A percentile compares a stretch with the other conserved stretches of the same genome.
Conservation (phyloP, 2,797 vertebrate species). For the Cuculus canorus region DNA sequence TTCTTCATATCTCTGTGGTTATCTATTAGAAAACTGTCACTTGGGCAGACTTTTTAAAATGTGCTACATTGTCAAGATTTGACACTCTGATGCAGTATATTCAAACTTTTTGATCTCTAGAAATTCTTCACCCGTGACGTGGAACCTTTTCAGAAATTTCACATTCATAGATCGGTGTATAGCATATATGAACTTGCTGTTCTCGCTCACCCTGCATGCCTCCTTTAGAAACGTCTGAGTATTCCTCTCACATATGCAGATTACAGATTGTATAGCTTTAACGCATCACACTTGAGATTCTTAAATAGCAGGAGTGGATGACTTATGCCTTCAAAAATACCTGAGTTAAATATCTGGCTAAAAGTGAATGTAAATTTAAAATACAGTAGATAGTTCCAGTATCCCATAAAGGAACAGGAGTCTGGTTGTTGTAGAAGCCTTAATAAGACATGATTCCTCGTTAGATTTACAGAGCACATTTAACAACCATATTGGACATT, state of each 20-base stretch:
- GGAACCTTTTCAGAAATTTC: neutral
- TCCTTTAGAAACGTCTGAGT: neutral
- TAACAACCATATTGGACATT: neutral
- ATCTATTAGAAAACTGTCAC: slow-evolving; percentile 1
- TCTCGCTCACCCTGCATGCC: neutral
- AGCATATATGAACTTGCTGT: neutral
- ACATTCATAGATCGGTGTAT: neutral
- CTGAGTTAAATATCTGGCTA: neutral
- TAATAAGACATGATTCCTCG: neutral
- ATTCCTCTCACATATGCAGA: neutral
- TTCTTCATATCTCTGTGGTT: neutral
- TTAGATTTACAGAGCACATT: neutral
- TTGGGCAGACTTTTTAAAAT: neutral
- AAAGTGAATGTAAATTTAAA: neutral
- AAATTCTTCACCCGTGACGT: neutral
- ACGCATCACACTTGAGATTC: neutral
- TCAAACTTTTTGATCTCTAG: neutral
- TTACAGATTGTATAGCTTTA: neutral
- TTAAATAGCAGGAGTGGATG: neutral
- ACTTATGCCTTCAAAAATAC: neutral
- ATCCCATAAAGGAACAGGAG: neutral
- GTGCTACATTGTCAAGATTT: neutral
- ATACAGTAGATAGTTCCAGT: neutral
- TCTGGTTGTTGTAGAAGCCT: neutral
- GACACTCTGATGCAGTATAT: neutral